Percentiles rank a stretch among this genome's conserved stretches.
phyloP scores from a whole-genome alignment of 2,888 invertebrate species.

The Perizoma flavofasciatum region DNA sequence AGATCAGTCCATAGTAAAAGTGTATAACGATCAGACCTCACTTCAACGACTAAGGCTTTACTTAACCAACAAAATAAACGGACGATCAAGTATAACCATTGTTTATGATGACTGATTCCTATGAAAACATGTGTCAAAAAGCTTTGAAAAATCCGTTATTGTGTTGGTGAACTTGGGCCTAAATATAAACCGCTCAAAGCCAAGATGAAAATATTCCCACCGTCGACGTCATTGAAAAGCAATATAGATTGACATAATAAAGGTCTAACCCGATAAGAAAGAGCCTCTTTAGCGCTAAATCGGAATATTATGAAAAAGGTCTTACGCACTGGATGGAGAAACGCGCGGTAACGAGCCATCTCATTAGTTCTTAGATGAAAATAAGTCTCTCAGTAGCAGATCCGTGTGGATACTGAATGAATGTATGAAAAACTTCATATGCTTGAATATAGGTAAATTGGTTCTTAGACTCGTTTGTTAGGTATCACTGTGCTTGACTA shows the following conservation, averaged over 20 bases:
- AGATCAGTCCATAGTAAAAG: no score
- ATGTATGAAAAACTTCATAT: background rate
- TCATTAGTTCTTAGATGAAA: background rate
- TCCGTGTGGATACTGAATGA: no score
- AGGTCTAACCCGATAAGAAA: slow-evolving; percentile 41
- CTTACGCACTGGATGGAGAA: slow-evolving; percentile 16
- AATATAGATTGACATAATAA: slow-evolving; percentile 41
- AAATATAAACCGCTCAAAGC: slow-evolving; percentile 4
- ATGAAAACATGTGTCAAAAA: no score
- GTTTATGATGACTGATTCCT: no score
- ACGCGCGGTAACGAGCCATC: background rate
- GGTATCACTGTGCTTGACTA: no score
- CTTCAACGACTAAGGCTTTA: no score
- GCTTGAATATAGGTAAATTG: background rate
- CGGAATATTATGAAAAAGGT: slow-evolving; percentile 38
- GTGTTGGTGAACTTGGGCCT: background rate
- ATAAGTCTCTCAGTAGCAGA: no score
- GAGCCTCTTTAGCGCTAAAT: slow-evolving; percentile 37
- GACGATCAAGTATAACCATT: no score
- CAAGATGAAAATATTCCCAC: slow-evolving; percentile 14
- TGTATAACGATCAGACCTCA: no score
- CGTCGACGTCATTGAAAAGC: slow-evolving; percentile 31
- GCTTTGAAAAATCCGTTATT: no score
- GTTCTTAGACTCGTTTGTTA: no score
- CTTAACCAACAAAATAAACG: no score